These are phyloP conservation scores for Heliconius hortense DNA, from an alignment of 2,888 invertebrate genomes.

Conservation along the genomic window DNA sequence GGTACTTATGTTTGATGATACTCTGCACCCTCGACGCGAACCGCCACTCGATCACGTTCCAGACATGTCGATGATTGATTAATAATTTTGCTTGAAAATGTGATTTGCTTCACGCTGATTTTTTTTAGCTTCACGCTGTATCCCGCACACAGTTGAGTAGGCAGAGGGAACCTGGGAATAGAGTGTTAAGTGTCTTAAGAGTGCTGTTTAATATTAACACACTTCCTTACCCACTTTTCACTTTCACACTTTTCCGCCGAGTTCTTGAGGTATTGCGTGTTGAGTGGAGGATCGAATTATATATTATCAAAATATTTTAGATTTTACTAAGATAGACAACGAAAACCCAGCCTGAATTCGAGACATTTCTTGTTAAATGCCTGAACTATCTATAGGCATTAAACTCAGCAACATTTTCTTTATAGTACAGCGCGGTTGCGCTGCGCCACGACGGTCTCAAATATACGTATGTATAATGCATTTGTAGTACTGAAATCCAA, in stretches of 20 bases:
- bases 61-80: constrained; percentile 32
- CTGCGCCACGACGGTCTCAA: background rate
- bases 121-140: background rate
- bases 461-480: background rate
- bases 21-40: constrained; percentile 25
- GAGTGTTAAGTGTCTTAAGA: background rate
- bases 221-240: too few relatives aligned
- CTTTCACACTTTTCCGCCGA: too few relatives aligned
- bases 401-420: background rate
- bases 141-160: background rate
- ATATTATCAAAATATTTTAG: too few relatives aligned
- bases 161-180: background rate
- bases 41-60: constrained; percentile 40
- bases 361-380: background rate
- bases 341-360: too few relatives aligned
- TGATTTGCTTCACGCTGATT: background rate
- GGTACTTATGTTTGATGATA: background rate
- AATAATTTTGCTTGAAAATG: constrained; percentile 16
- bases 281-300: background rate
- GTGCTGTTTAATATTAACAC: too few relatives aligned
- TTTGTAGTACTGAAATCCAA: background rate
- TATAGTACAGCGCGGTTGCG: background rate
- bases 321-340: too few relatives aligned
- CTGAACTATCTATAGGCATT: background rate
- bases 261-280: background rate